These are phyloP conservation scores for Ptychadena robeensis DNA, from an alignment of 2,797 vertebrate genomes.

Conservation along the genomic window DNA sequence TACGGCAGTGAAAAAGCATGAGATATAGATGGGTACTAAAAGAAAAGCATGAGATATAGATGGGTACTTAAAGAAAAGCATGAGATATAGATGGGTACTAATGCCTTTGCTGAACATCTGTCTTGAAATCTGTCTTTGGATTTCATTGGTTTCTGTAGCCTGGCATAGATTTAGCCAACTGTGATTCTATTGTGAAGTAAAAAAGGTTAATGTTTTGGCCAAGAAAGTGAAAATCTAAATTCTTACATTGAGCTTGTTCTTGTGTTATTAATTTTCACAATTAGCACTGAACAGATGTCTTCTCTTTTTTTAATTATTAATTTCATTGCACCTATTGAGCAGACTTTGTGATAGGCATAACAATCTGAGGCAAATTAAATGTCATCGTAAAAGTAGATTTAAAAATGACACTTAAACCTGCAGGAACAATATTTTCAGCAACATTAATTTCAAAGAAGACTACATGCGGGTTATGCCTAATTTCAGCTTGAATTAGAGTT, in stretches of 20 bases:
- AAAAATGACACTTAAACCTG: constrained; percentile 1
- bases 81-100: neutral
- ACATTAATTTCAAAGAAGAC: neutral
- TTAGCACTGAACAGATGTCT: neutral
- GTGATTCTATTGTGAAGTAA: neutral
- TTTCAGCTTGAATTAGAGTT: constrained; percentile 12
- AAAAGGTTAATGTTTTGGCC: neutral
- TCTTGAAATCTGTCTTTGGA: neutral
- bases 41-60: too few species aligned
- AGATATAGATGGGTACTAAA: too few species aligned
- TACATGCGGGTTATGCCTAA: neutral
- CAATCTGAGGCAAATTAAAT: neutral
- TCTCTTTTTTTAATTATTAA: neutral
- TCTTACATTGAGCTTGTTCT: neutral
- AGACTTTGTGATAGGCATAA: neutral
- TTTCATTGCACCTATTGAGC: neutral
- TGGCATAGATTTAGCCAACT: neutral
- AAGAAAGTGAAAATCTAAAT: neutral
- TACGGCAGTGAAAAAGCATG: neutral
- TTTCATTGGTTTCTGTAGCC: neutral
- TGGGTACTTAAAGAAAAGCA: neutral
- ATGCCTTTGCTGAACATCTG: neutral
- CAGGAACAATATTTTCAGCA: constrained; percentile 8
- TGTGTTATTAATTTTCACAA: constrained; percentile 12
- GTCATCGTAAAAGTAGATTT: constrained; percentile 5